Evolutionary conservation across 2,888 invertebrate genomes (phyloP).

Genomic region (Tetranychus piercei): DNA sequence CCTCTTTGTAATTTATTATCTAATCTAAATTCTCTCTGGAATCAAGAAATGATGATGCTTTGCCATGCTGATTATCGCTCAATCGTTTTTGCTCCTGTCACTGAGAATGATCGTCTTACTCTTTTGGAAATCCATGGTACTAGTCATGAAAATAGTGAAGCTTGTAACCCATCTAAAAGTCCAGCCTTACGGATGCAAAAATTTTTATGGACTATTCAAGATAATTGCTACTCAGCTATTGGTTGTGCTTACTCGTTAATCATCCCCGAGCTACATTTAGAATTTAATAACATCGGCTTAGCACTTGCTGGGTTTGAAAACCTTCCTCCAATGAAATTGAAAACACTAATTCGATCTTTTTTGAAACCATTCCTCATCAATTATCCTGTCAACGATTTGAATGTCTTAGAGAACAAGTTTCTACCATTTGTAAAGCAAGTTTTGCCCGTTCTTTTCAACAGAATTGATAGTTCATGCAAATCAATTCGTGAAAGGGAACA

Average conservation of each 20-base stretch:
- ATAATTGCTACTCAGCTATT: conserved; percentile 12
- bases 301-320: conserved; percentile 9
- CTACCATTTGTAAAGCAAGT: conserved; percentile 13
- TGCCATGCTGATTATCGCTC: conserved; percentile 14
- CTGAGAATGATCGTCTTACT: conserved; percentile 8
- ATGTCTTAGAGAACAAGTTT: background rate
- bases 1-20: conserved; percentile 11
- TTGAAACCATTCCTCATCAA: conserved; percentile 15
- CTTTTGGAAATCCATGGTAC: conserved; percentile 12
- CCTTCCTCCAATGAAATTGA: conserved; percentile 17
- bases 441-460: conserved; percentile 15
- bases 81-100: conserved; percentile 16
- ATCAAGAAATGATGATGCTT: conserved; percentile 12
- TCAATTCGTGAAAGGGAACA: conserved; percentile 6
- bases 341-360: conserved; percentile 13
- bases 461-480: conserved; percentile 14
- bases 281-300: conserved; percentile 8
- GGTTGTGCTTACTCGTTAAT: conserved; percentile 7
- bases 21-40: conserved; percentile 19
- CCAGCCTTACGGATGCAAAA: conserved; percentile 16
- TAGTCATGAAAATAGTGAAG: background rate
- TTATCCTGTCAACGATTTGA: conserved; percentile 8
- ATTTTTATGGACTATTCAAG: conserved; percentile 19
- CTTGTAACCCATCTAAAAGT: background rate
- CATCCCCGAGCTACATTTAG: conserved; percentile 15